Conservation (phyloP, 2,113 vertebrate species). For the Apaloderma vittatum region DNA sequence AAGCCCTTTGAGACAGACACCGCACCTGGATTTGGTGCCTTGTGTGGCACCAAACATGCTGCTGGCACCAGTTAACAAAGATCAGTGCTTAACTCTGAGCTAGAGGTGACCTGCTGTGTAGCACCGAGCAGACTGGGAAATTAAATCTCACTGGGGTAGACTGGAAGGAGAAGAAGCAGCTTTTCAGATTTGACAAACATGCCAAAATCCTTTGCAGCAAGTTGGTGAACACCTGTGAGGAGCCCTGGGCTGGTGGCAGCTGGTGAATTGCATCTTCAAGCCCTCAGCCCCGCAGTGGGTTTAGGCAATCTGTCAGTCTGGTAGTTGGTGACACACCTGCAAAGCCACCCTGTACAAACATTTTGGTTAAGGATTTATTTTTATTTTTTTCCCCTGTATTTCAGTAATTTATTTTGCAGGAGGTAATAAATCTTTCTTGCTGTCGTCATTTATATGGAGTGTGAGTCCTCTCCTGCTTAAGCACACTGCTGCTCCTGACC, state of each 20-base stretch:
- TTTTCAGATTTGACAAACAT: neutral
- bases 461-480: neutral
- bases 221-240: neutral
- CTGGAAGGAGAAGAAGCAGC: neutral
- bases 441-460: neutral
- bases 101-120: neutral
- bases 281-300: neutral
- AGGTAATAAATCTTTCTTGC: neutral
- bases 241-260: neutral
- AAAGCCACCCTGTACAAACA: neutral
- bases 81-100: neutral
- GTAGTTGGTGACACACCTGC: neutral
- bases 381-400: neutral
- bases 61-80: conserved; percentile 18
- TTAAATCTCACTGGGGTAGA: neutral
- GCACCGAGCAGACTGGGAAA: neutral
- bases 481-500: neutral
- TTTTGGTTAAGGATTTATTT: neutral
- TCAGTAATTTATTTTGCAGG: neutral
- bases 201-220: neutral
- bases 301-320: neutral
- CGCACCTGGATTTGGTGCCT: conserved; percentile 19
- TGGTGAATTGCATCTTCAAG: neutral
- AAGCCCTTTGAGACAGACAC: neutral
- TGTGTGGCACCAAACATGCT: neutral